These are phyloP conservation scores for Falco naumanni DNA, from an alignment of 2,797 vertebrate species.

Conservation along the genomic window DNA sequence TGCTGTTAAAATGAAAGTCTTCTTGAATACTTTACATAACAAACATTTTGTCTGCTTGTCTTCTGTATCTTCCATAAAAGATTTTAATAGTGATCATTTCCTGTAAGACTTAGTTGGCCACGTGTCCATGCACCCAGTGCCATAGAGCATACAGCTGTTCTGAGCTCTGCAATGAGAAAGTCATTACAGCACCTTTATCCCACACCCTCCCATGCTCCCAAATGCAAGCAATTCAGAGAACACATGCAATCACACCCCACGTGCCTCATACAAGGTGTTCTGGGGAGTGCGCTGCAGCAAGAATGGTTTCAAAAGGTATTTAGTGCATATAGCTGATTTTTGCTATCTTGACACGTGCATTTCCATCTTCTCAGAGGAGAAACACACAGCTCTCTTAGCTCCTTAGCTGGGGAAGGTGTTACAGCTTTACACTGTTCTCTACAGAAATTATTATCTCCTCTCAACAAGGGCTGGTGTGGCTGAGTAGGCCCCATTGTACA, in stretches of 20 bases:
- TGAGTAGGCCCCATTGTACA: neutral
- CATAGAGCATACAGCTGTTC: neutral
- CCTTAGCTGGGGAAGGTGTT: neutral
- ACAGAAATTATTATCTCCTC: constrained; percentile 2
- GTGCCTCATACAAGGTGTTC: neutral
- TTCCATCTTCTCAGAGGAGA: neutral
- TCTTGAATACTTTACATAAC: constrained; percentile 38
- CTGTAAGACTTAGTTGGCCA: neutral
- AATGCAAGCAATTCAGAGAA: neutral
- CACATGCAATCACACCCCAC: no score
- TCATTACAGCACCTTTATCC: neutral
- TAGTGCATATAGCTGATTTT: neutral
- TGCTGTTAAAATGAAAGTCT: constrained; percentile 46
- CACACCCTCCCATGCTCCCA: neutral
- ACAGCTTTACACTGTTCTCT: neutral
- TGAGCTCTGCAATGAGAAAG: neutral
- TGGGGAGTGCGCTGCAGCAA: neutral
- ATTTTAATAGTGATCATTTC: neutral
- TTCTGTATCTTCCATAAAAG: constrained; percentile 9
- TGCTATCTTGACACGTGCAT: neutral
- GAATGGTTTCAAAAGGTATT: neutral
- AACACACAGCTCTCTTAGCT: neutral
- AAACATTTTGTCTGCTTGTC: constrained; percentile 27
- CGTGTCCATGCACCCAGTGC: rapidly evolving
- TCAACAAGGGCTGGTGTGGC: neutral